Conservation (phyloP, 1,140 invertebrate species). For the Temnothorax curvispinosus region DNA sequence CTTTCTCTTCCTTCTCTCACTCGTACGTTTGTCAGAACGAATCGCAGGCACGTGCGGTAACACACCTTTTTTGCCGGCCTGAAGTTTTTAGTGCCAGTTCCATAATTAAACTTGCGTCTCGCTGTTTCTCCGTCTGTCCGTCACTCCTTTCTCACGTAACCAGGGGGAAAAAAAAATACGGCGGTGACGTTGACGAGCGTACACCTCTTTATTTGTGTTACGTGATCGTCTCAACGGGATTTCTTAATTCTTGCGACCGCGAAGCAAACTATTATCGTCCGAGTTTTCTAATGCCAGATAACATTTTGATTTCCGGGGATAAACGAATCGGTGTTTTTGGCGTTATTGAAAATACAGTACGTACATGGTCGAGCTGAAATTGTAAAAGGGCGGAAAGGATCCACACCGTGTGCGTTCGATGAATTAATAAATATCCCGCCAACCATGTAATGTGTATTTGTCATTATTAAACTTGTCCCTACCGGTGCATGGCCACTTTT, state of each 20-base stretch:
- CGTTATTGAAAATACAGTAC: background rate
- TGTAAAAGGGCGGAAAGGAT: constrained; percentile 22
- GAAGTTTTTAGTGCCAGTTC: constrained; percentile 81
- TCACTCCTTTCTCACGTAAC: constrained; percentile 64
- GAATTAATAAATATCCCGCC: constrained; percentile 69
- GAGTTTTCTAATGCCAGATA: background rate
- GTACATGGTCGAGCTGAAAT: background rate
- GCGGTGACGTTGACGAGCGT: constrained; percentile 46
- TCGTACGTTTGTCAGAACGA: constrained; percentile 61
- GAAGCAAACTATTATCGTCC: background rate
- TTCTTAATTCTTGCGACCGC: constrained; percentile 42
- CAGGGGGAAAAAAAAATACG: constrained; percentile 8
- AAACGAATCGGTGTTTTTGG: background rate
- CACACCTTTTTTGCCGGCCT: constrained; percentile 74
- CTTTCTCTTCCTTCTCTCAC: background rate
- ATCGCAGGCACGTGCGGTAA: constrained; percentile 68
- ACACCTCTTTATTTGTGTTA: constrained; percentile 42
- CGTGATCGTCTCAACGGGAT: constrained; percentile 33
- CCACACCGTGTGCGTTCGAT: constrained; percentile 20
- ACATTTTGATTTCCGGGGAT: background rate
- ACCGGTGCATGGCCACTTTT: background rate
- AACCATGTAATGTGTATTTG: constrained; percentile 68
- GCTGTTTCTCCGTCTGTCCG: constrained; percentile 82
- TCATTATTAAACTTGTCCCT: constrained; percentile 53
- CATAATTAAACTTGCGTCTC: constrained; percentile 83